These are phyloP conservation scores for Rhorus exstirpatorius DNA, from an alignment of 2,888 invertebrate genomes.

Conservation along the genomic window DNA sequence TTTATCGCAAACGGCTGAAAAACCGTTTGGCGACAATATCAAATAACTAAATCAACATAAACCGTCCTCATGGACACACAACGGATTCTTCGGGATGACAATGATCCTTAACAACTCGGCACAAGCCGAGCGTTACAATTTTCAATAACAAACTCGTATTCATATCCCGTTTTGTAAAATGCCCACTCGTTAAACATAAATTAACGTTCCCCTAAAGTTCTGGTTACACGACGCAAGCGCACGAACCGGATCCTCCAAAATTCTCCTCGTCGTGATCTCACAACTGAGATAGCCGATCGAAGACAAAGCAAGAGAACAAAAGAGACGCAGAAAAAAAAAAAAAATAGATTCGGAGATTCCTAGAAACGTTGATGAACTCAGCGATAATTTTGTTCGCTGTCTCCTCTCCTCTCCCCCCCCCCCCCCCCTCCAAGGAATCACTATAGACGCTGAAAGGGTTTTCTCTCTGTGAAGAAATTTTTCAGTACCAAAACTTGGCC, in stretches of 20 bases:
- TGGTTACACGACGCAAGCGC: background rate
- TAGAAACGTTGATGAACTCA: background rate
- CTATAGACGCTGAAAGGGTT: conserved; percentile 77
- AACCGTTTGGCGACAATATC: conserved; percentile 30
- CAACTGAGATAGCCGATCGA: background rate
- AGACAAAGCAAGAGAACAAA: background rate
- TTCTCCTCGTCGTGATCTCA: background rate
- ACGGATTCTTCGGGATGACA: background rate
- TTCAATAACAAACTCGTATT: background rate
- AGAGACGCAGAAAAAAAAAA: background rate
- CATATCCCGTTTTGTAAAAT: conserved; percentile 15
- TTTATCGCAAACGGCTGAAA: conserved; percentile 22
- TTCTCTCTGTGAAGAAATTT: conserved; percentile 93
- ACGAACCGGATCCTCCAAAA: background rate
- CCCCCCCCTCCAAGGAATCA: no score
- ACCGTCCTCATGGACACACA: background rate
- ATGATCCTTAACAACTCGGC: background rate
- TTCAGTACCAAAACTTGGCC: conserved; percentile 96
- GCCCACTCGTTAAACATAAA: conserved; percentile 23
- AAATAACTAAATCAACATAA: conserved; percentile 12
- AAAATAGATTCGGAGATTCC: background rate
- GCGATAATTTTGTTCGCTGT: background rate
- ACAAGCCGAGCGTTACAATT: background rate
- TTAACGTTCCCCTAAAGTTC: conserved; percentile 3
- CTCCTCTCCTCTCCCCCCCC: no score